Conservation (phyloP, 2,888 invertebrate species). For the Ichneumoninae sp. region DNA sequence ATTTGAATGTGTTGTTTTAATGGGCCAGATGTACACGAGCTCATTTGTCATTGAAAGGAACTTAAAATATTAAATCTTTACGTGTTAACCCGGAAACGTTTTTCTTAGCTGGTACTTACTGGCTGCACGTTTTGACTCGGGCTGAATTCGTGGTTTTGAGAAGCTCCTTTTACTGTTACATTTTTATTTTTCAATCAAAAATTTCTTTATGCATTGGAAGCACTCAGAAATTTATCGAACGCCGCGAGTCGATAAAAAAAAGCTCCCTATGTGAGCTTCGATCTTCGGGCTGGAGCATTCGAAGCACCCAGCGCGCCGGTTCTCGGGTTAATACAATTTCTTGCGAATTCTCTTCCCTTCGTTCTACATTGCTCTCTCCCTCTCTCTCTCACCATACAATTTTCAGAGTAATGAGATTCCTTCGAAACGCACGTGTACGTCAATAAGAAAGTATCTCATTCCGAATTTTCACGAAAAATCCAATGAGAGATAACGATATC, state of each 20-base stretch:
- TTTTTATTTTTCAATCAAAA: background rate
- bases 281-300: background rate
- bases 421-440: conserved; percentile 1
- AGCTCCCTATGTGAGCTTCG: background rate
- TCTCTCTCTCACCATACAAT: background rate
- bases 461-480: conserved; percentile 19
- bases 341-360: background rate
- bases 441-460: conserved; percentile 24
- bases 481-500: conserved; percentile 45
- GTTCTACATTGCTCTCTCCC: background rate
- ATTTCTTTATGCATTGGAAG: background rate
- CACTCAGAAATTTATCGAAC: background rate
- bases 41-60: background rate
- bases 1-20: background rate
- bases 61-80: background rate
- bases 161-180: background rate
- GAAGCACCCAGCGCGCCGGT: background rate
- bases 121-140: background rate
- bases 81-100: too few species aligned
- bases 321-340: background rate
- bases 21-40: background rate
- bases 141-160: background rate
- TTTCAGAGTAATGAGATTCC: background rate
- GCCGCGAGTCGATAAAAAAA: background rate
- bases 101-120: too few species aligned